Conservation (phyloP, 2,888 invertebrate genomes). For the Himalopsyche kuldschensis region DNA sequence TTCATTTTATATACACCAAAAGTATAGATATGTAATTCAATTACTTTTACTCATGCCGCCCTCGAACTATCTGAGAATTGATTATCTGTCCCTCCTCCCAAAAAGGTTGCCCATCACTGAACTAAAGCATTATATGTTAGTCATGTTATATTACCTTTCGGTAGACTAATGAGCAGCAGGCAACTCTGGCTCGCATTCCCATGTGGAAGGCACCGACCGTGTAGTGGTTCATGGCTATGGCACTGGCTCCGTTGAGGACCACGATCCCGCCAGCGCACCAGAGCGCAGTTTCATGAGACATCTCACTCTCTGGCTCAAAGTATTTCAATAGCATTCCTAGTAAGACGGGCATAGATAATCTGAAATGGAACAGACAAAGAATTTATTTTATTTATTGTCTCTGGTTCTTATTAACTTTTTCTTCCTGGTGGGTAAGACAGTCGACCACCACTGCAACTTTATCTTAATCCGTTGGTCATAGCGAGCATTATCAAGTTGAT, state of each 20-base stretch:
- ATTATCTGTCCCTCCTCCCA: neutral
- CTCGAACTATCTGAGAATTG: neutral
- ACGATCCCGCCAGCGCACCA: conserved; percentile 57
- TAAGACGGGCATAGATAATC: conserved; percentile 65
- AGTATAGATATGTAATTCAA: no score
- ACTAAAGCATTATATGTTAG: no score
- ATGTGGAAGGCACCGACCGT: conserved; percentile 62
- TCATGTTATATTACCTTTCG: conserved; percentile 67
- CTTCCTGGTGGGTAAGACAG: no score
- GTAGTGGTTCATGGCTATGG: conserved; percentile 58
- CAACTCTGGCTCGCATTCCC: conserved; percentile 71
- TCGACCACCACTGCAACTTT: no score
- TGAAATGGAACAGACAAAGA: conserved; percentile 45
- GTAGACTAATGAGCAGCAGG: conserved; percentile 72
- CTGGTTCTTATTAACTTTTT: no score
- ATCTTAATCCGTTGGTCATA: no score
- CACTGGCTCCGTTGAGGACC: conserved; percentile 47
- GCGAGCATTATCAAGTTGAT: no score
- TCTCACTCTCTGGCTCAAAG: conserved; percentile 59
- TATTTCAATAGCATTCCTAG: conserved; percentile 57
- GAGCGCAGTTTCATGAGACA: conserved; percentile 51
- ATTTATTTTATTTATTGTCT: neutral
- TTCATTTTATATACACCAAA: no score
- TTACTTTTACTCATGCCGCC: conserved; percentile 42
- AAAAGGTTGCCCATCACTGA: neutral